These are phyloP conservation scores for Philhelius pedissequus DNA, from an alignment of 2,888 invertebrate genomes.

Conservation along the genomic window DNA sequence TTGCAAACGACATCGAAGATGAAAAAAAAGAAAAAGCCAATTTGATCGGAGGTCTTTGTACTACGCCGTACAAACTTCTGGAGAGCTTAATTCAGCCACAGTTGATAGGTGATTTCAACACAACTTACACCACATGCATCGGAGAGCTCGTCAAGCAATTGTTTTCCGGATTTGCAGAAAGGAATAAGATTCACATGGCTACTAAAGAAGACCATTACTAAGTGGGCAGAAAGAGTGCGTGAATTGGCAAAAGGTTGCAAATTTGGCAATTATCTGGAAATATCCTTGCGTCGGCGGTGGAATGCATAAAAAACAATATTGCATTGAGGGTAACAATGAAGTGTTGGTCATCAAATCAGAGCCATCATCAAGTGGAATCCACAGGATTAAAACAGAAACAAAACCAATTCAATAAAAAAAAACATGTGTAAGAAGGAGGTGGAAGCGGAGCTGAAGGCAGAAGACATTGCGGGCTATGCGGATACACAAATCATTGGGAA, in stretches of 20 bases:
- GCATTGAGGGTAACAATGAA: no score
- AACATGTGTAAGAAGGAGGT: background rate
- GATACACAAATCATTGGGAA: background rate
- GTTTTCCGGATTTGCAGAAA: conserved; percentile 2
- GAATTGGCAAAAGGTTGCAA: background rate
- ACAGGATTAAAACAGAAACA: background rate
- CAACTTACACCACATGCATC: background rate
- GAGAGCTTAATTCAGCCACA: conserved; percentile 9
- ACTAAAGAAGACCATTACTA: background rate
- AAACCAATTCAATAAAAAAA: background rate
- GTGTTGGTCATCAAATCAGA: background rate
- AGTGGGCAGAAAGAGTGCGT: background rate
- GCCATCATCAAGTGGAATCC: background rate
- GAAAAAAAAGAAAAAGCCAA: conserved; percentile 13
- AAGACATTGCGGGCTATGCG: background rate
- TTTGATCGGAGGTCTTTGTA: conserved; percentile 12
- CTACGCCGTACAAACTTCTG: background rate
- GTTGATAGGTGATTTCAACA: background rate
- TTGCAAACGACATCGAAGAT: background rate
- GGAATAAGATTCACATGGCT: background rate
- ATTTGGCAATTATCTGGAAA: background rate
- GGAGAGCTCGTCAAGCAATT: background rate
- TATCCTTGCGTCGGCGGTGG: background rate
- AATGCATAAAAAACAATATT: no score
- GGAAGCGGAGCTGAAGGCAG: background rate